A percentile compares a stretch with the other conserved stretches of the same genome.
Conservation (phyloP, 2,113 vertebrate genomes). For the Ailurus styani region DNA sequence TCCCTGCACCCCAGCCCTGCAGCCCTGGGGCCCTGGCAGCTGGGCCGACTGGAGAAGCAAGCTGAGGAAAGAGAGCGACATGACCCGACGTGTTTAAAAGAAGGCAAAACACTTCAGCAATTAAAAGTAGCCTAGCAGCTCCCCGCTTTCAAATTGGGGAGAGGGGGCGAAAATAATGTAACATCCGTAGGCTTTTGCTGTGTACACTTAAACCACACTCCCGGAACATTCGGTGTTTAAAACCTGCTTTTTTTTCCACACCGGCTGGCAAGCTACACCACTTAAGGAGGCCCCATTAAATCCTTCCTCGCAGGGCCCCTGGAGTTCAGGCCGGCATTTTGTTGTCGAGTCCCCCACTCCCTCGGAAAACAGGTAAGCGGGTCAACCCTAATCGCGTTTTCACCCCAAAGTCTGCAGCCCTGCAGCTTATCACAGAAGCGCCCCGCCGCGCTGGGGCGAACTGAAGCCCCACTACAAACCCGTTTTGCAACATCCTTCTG, state of each 20-base stretch:
- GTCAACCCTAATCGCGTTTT: neutral
- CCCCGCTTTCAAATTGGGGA: conserved; percentile 42
- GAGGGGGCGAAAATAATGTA: neutral
- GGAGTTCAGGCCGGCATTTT: neutral
- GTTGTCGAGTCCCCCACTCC: neutral
- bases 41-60: conserved; percentile 56
- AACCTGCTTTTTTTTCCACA: neutral
- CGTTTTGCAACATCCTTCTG: conserved; percentile 8
- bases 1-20: conserved; percentile 67
- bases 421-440: neutral
- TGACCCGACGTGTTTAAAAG: conserved; percentile 71
- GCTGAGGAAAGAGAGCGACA: conserved; percentile 67
- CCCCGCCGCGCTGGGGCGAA: neutral
- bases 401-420: neutral
- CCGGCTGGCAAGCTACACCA: neutral
- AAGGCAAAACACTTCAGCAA: conserved; percentile 68
- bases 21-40: conserved; percentile 71
- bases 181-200: neutral
- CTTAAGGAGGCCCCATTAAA: neutral
- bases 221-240: neutral
- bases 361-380: neutral
- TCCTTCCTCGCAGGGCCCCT: neutral
- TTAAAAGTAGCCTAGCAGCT: conserved; percentile 68
- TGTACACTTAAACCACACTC: neutral
- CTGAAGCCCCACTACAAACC: neutral